Base-by-base conservation (phyloP, 1,140 invertebrate genomes). In the Acyrthosiphon pisum region DNA sequence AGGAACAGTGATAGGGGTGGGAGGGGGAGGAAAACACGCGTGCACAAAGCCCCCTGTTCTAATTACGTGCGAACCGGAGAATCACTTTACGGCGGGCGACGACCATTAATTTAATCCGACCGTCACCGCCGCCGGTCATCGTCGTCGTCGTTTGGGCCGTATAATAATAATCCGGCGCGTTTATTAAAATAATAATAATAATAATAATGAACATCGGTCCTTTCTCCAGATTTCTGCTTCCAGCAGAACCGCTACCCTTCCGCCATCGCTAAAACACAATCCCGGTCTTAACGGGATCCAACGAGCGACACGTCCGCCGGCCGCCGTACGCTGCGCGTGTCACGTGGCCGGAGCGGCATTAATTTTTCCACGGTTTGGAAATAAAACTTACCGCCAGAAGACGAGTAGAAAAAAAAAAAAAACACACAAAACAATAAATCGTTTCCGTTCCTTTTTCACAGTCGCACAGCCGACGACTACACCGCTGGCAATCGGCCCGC, bases 51-150 rank as follows among this genome's bases (percentile, higher is more conserved):
- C 86, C 88, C 68, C 1, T 37, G 76, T 83, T 83, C 46, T 93
- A 86, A 93, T 86, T 86, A 86, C 76, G 91, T 93, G 91, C 84
- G 91, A 92, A 86, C 91, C 91, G 76, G 84, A 90, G 89, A 89
- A 92, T 83, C 91, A 92, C 91, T 92, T 92, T 91, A 48, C n/a
- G n/a, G 44, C 60, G 44, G 30, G 91, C 23, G 81, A 93, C 91
- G 91, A 23, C 48, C 91, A 56, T 93, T 93, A 93, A 93, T 93
- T 86, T 86, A 86, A 93, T 86, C 91, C 81, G 35, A 50, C 90
- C 50, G 44, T 48, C 68, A 14, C 22, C 90, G 46, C 46, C 48
- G 18, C 68, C 76, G 68, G 68, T 50, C 41, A 92, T 92, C 84
- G 44, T 44, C 41, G 44, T 44, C 41, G 83, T 44, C 83, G 37